phyloP scores from a whole-genome alignment of 2,888 invertebrate genomes.

The Metellina segmentata region DNA sequence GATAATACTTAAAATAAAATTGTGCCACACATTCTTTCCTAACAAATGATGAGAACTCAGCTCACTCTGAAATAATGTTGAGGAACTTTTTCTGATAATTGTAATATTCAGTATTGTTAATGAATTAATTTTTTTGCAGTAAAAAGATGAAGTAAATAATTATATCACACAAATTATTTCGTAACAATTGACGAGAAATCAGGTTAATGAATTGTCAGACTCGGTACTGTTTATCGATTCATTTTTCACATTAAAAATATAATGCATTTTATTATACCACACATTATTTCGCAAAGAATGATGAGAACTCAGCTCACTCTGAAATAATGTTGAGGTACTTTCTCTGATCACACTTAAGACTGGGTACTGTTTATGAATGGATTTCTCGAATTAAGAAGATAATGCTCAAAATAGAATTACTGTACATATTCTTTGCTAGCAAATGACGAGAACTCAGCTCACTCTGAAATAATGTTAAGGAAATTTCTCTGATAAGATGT shows the following conservation, averaged over 20 bases:
- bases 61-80: neutral
- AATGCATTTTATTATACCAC: too few relatives aligned
- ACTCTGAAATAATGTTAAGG: neutral
- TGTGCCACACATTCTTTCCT: neutral
- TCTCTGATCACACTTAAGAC: neutral
- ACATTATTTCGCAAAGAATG: neutral
- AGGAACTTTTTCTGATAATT: neutral
- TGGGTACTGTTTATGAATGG: neutral
- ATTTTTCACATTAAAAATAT: too few relatives aligned
- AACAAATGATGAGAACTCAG: constrained; percentile 4
- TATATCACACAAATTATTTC: too few relatives aligned
- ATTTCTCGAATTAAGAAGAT: too few relatives aligned
- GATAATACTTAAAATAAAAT: too few relatives aligned
- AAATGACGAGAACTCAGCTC: neutral
- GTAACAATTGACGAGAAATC: too few relatives aligned
- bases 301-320: neutral
- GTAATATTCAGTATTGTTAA: too few relatives aligned
- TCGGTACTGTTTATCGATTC: too few relatives aligned
- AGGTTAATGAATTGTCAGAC: too few relatives aligned
- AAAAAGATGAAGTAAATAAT: too few relatives aligned
- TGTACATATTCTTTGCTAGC: neutral
- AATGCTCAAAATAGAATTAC: too few relatives aligned
- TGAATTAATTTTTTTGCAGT: too few relatives aligned
- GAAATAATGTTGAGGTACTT: neutral
- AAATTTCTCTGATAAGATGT: neutral